Percentiles rank a stretch among this genome's conserved stretches.
These are phyloP conservation scores for Pristiophorus japonicus DNA, from an alignment of 2,113 vertebrate species.

Conservation along the genomic window DNA sequence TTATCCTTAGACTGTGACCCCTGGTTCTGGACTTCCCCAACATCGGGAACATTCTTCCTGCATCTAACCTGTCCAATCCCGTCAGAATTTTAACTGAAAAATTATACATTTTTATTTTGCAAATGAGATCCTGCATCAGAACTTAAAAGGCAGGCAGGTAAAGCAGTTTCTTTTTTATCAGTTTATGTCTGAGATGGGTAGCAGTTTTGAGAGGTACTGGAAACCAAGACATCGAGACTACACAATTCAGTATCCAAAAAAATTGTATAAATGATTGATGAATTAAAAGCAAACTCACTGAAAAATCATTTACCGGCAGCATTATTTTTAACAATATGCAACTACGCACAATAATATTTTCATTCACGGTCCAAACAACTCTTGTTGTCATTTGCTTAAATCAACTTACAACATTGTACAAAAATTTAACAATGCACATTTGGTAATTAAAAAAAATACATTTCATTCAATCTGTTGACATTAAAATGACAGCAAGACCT, in stretches of 20 bases:
- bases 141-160: background rate
- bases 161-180: background rate
- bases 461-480: background rate
- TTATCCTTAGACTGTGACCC: too few species aligned
- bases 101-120: too few species aligned
- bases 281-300: background rate
- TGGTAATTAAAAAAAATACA: background rate
- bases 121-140: background rate
- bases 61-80: too few species aligned
- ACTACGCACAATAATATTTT: background rate
- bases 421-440: background rate
- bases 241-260: background rate
- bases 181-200: background rate
- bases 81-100: too few species aligned
- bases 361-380: background rate
- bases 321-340: background rate
- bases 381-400: background rate
- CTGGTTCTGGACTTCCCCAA: too few species aligned
- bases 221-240: background rate
- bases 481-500: background rate
- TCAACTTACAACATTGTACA: background rate
- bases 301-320: background rate
- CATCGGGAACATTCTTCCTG: too few species aligned
- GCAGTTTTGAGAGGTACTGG: background rate
- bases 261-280: background rate